Evolutionary conservation across 2,888 invertebrate species (phyloP), one percentile per base, ranked within the genome.

Genomic region (Arrhopalites spinosus): DNA sequence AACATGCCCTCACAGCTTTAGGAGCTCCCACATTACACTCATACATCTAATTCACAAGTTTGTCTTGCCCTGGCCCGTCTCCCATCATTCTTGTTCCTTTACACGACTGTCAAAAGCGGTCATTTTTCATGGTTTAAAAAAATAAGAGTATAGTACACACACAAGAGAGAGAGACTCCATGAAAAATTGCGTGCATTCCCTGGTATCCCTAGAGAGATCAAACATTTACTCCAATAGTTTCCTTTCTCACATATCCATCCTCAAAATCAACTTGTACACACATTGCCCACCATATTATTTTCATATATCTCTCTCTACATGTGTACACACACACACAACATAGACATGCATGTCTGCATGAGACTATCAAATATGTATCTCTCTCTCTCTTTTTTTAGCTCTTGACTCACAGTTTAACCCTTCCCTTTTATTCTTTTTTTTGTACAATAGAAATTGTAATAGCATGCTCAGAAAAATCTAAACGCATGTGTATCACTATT

Each of bases 1-100:
- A 73, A 73, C 73, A 73, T 73, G 73, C 66, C 73, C 56, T 73
- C 66, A 64, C 64, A 73, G 50, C 73, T 64, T 64, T 43, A 59
- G 45, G 25, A 71, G 71, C 71, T 71, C 71, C 71, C 71, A 71
- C 71, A 71, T 71, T 71, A 71, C 71, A 71, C 71, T 59, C 71
- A 71, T 71, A 71, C 71, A 73, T 67, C 73, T 78, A 78, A 78
- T 78, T 78, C 78, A 78, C 78, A 77, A 73, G 68, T 78, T 75
- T 78, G 75, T 78, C 67, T 71, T 72, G 43, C 53, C 70, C 69
- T 71, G 71, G 59, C 56, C 71, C 71, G 59, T 71, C 71, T 71
- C 59, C 71, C 71, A 71, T 71, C 71, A 71, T 71, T 71, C 59
- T 71, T 71, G 59, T 71, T 71, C 71, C 59, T 66, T 56, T 71